Base-by-base conservation (phyloP, 2,888 invertebrate species). In the Lasius platythorax region DNA sequence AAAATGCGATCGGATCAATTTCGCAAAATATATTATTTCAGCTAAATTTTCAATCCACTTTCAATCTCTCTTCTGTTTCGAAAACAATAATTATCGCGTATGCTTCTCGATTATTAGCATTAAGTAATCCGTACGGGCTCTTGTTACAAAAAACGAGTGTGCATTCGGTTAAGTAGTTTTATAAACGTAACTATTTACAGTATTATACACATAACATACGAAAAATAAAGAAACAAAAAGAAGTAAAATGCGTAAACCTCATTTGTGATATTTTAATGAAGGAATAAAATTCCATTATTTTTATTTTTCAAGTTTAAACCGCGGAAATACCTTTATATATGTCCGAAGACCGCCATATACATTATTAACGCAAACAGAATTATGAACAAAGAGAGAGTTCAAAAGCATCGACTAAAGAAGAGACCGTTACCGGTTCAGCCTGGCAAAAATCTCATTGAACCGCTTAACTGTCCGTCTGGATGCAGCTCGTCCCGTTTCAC, bases 391-490 rank as follows among this genome's bases (percentile, higher is more conserved):
- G 63, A 72, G 4, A 3, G 63, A 72, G 46, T 12, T 18, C 11
- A 6, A 72, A 46, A 70, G 70, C 53, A 30, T 28, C 28, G 56
- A 28, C 56, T 64, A 53, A 53, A 53, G n/a, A 78, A 58, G 46
- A n/a, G 40, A 63, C 30, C 70, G 53, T 30, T 64, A 43, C 37
- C 11, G 43, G 8, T 40, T 28, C 67, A 37, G n/a, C 64, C 30
- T 30, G 73, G 68, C 46, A 85, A 74, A 78, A 86, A 81, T 73
- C 28, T 81, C 79, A 73, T 73, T 73, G 61, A 81, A 81, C 28
- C 73, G 18, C 37, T 43, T 56, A 43, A 78, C 23, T 5, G 58
- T 78, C 18, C 67, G 66, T 72, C 50, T 66, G 43, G 53, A 56
- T 56, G 76, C 33, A 28, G 56, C 76, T 56, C 28, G 76, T 78